Percentiles rank a stretch among this genome's conserved stretches.
phyloP scores from a whole-genome alignment of 2,797 vertebrate genomes.

The Cygnus olor region DNA sequence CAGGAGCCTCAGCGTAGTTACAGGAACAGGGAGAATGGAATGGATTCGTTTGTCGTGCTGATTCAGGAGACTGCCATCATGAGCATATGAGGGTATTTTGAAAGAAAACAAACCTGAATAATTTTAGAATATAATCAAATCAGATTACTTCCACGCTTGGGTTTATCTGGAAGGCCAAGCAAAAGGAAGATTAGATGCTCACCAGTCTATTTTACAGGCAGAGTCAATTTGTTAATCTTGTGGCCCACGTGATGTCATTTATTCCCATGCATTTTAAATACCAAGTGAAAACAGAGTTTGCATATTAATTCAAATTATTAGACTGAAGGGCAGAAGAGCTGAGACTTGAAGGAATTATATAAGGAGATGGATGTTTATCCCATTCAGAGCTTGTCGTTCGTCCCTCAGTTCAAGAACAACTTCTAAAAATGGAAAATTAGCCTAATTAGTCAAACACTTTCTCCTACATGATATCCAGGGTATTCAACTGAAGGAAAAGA shows the following conservation, averaged over 20 bases:
- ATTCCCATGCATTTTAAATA: not conserved
- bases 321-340: not conserved
- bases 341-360: not conserved
- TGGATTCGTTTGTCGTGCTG: not conserved
- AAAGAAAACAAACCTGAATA: not conserved
- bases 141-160: constrained; percentile 19
- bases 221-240: not conserved
- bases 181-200: constrained; percentile 15
- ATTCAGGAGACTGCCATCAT: not conserved
- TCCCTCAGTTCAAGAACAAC: not conserved
- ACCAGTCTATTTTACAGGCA: not conserved
- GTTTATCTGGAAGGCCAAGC: constrained; percentile 36
- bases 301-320: not conserved
- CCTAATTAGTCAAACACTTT: not conserved
- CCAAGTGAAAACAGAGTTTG: not conserved
- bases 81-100: not conserved
- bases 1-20: not conserved
- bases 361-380: not conserved
- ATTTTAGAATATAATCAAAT: constrained; percentile 29
- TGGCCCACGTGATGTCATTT: not conserved
- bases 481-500: not conserved
- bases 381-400: not conserved
- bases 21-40: not conserved
- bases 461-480: not conserved
- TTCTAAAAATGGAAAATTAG: not conserved